Percentiles rank a stretch among this genome's conserved stretches.
phyloP scores from a whole-genome alignment of 1,140 invertebrate genomes.

The Sipha flava region DNA sequence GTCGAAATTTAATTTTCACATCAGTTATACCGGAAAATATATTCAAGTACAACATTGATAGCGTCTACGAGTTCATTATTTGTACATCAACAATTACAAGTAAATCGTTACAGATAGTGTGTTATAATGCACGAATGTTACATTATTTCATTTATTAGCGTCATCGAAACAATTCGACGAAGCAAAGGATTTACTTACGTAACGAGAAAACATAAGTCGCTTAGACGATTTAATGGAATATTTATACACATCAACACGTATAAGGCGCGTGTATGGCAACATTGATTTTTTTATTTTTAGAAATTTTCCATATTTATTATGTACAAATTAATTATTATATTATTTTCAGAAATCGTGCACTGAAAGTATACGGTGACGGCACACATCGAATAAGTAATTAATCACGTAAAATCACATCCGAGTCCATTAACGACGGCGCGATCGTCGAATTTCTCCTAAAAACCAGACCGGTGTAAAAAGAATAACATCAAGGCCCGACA shows the following conservation, averaged over 20 bases:
- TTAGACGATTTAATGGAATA: not conserved
- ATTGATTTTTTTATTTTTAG: not conserved
- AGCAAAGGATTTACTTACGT: no score
- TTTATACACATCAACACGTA: no score
- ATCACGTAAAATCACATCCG: constrained; percentile 8
- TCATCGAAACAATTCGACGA: not conserved
- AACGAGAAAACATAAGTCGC: not conserved
- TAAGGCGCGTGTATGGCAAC: not conserved
- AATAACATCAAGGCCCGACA: not conserved
- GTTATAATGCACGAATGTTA: no score
- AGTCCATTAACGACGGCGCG: not conserved
- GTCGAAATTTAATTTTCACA: no score
- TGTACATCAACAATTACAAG: no score
- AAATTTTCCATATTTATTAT: not conserved
- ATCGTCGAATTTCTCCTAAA: not conserved
- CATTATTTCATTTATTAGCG: no score
- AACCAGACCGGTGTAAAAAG: constrained; percentile 15
- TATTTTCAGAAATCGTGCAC: not conserved
- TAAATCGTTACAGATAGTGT: no score
- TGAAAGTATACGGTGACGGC: not conserved
- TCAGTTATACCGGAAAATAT: no score
- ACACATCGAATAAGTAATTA: constrained; percentile 20
- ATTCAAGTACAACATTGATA: no score
- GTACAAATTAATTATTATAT: not conserved
- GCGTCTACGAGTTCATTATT: no score